Conservation (phyloP, 2,113 vertebrate genomes). For the Synodontis membranacea region DNA sequence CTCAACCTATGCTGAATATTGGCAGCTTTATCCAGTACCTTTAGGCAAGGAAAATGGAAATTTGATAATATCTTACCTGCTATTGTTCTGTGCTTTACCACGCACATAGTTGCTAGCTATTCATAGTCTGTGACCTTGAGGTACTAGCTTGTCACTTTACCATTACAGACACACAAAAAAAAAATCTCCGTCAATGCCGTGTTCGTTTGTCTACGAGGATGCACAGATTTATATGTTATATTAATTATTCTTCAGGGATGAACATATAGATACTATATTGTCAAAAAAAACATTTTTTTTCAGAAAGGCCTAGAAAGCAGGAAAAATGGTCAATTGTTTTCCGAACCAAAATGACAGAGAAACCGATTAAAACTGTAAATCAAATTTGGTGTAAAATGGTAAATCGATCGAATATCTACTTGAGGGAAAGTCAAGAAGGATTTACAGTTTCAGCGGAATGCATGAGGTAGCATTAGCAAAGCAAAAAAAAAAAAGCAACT, state of each 20-base stretch:
- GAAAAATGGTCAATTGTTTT: not conserved
- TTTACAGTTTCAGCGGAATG: not conserved
- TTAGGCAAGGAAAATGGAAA: conserved; percentile 9
- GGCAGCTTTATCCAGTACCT: conserved; percentile 2
- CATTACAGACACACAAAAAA: conserved; percentile 8
- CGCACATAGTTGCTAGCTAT: not conserved
- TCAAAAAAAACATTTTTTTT: not conserved
- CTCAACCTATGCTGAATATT: conserved; percentile 11
- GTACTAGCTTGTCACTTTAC: conserved; percentile 13
- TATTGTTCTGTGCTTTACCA: not conserved
- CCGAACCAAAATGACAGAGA: not conserved
- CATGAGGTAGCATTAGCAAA: no score
- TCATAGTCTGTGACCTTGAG: conserved; percentile 24
- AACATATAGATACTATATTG: not conserved
- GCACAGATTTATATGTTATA: not conserved
- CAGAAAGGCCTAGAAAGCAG: not conserved
- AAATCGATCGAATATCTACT: not conserved
- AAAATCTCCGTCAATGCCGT: not conserved
- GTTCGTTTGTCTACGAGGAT: not conserved
- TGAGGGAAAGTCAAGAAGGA: not conserved
- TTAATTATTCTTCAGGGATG: not conserved
- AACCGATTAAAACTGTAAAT: no score
- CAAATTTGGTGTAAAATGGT: no score
- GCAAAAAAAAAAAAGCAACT: no score
- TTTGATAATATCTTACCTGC: conserved; percentile 23